Base-by-base conservation (phyloP, 2,888 invertebrate species). In the Noctua comes region DNA sequence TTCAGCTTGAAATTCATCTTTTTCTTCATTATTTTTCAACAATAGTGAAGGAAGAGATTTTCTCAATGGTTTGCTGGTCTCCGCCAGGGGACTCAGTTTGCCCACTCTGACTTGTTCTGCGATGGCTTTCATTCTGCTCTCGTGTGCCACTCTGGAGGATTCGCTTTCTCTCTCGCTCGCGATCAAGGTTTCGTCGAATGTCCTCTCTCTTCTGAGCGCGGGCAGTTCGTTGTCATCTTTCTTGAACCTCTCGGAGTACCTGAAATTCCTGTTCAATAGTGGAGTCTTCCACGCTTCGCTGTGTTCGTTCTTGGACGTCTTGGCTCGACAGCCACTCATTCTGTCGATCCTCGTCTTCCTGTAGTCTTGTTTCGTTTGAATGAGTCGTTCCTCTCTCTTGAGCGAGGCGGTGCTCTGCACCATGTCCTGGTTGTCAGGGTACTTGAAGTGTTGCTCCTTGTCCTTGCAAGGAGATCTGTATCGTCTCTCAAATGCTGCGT, bases 11-110 rank as follows among this genome's bases (percentile, higher is more conserved):
- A 97, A 97, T 94, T 97, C 97, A 93, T 96, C 96, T 94, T 96
- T 96, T 95, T 96, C 97, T 95, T 96, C 96, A 94, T 93, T 97
- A 96, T 94, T 94, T 91, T 95, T 96, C 48, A 87, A 83, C 92
- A 96, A 95, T 96, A 96, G 95, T 93, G 96, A 96, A 95, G 96
- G 96, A 95, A 96, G 96, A 95, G 96, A 96, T 95, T 97, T 96
- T 94, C 96, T 96, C 90, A 96, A 93, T 88, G 96, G 96, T 90
- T 95, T 94, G 84, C 91, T 94, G 87, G 91, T 93, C 68, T 93
- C 93, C 80, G 94, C 93, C 83, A 95, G 85, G 64, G 94, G 94
- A 87, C 92, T 95, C 40, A 94, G 86, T 82, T 93, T 94, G 82
- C 91, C 93, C 73, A 88, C 91, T 88, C 93, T 95, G 73, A 95